phyloP scores from a whole-genome alignment of 1,140 invertebrate genomes.

The Aphidius gifuensis region DNA sequence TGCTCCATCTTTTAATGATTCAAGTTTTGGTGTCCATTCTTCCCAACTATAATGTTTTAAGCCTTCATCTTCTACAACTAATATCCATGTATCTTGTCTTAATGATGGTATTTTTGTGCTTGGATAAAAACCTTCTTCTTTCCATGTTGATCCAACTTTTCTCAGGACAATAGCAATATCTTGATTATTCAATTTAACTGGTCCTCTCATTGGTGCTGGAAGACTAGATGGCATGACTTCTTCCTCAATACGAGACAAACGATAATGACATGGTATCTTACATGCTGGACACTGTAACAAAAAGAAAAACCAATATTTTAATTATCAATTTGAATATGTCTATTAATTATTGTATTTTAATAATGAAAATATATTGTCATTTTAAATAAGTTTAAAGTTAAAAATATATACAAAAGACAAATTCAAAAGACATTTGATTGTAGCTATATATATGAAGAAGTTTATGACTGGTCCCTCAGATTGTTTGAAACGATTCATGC shows the following conservation, averaged over 20 bases:
- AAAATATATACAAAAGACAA: neutral
- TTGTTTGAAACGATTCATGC: slow-evolving; percentile 14
- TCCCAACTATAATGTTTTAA: slow-evolving; percentile 48
- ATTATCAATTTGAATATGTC: neutral
- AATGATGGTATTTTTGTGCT: slow-evolving; percentile 34
- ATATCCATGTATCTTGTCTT: slow-evolving; percentile 43
- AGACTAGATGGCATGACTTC: slow-evolving; percentile 46
- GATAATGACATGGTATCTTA: slow-evolving; percentile 42
- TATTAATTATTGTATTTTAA: neutral
- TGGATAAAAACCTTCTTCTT: slow-evolving; percentile 39
- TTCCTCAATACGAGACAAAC: slow-evolving; percentile 36
- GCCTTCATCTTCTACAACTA: slow-evolving; percentile 43
- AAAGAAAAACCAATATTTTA: slow-evolving; percentile 13
- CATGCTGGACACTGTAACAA: slow-evolving; percentile 45
- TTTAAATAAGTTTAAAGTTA: neutral
- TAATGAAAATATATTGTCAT: neutral
- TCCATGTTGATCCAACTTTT: slow-evolving; percentile 41
- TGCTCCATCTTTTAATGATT: slow-evolving; percentile 41
- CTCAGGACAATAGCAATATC: slow-evolving; percentile 47
- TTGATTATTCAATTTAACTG: slow-evolving; percentile 37
- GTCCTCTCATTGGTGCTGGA: slow-evolving; percentile 43
- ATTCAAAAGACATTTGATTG: neutral
- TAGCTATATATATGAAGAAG: neutral
- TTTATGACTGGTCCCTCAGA: slow-evolving; percentile 1
- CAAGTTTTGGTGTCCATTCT: slow-evolving; percentile 46